phyloP scores from a whole-genome alignment of 2,797 vertebrate species.

The Heterohyrax brucei region DNA sequence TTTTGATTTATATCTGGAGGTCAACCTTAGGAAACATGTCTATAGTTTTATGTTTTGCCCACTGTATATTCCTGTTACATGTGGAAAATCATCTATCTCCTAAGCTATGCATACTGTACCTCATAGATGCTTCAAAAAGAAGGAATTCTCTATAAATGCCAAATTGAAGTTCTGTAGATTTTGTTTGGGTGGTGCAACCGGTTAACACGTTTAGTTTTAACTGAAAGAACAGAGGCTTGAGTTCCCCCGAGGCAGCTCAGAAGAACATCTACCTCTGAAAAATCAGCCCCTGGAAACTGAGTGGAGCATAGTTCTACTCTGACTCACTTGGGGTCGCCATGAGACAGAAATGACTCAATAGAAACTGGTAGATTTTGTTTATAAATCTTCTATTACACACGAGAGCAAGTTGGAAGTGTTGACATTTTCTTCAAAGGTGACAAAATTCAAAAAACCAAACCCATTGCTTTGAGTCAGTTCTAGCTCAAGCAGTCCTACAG shows the following conservation, averaged over 20 bases:
- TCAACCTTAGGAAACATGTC: neutral
- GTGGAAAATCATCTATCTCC: conserved; percentile 27
- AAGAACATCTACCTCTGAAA: no score
- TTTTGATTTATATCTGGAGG: conserved; percentile 48
- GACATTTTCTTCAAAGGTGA: conserved; percentile 76
- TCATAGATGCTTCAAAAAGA: conserved; percentile 21
- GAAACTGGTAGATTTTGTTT: conserved; percentile 4
- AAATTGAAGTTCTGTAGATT: conserved; percentile 60
- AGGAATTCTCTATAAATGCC: conserved; percentile 54
- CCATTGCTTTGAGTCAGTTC: neutral
- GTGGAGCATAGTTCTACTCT: no score
- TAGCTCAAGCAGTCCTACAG: neutral
- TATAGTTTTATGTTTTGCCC: conserved; percentile 29
- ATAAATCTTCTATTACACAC: conserved; percentile 38
- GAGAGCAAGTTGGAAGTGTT: conserved; percentile 63
- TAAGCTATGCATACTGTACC: conserved; percentile 45
- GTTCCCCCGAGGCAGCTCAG: no score
- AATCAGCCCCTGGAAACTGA: no score
- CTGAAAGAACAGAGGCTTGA: no score
- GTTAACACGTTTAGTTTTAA: no score
- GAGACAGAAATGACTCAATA: no score
- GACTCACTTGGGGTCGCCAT: no score
- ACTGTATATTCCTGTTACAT: conserved; percentile 34
- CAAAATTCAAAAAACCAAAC: conserved; percentile 54
- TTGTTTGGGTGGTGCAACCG: neutral